phyloP scores from a whole-genome alignment of 2,113 vertebrate genomes.

The Sinocyclocheilus rhinocerous region DNA sequence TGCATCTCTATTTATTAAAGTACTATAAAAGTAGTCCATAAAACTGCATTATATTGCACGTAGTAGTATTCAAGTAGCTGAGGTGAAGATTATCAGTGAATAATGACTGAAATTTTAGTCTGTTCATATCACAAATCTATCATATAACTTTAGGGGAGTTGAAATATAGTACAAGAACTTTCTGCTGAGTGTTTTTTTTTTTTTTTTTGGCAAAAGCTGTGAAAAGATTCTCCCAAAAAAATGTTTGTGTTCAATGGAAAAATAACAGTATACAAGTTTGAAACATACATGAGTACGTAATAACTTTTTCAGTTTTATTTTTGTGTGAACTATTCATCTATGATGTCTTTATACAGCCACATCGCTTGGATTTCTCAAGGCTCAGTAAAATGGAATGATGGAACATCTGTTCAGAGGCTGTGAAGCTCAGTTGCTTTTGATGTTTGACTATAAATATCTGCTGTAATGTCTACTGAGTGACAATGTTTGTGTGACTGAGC shows the following conservation, averaged over 20 bases:
- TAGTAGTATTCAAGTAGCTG: no score
- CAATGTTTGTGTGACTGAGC: conserved; percentile 36
- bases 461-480: conserved; percentile 28
- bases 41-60: not conserved
- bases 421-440: conserved; percentile 14
- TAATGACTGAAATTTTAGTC: not conserved
- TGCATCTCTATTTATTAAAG: not conserved
- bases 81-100: not conserved
- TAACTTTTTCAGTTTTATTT: not conserved
- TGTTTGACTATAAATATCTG: conserved; percentile 24
- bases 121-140: no score
- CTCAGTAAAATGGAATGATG: not conserved
- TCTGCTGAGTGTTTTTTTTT: no score
- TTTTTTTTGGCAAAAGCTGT: no score
- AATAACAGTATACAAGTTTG: not conserved
- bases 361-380: not conserved
- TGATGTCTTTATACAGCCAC: not conserved
- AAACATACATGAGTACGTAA: not conserved
- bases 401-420: conserved; percentile 31
- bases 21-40: not conserved
- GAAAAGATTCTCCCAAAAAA: not conserved
- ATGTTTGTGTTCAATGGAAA: not conserved
- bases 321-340: conserved; percentile 12
- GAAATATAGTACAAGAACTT: no score
- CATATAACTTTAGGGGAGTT: no score